These are phyloP conservation scores for Drosophila insularis DNA, from an alignment of 1,140 invertebrate genomes.

Conservation along the genomic window DNA sequence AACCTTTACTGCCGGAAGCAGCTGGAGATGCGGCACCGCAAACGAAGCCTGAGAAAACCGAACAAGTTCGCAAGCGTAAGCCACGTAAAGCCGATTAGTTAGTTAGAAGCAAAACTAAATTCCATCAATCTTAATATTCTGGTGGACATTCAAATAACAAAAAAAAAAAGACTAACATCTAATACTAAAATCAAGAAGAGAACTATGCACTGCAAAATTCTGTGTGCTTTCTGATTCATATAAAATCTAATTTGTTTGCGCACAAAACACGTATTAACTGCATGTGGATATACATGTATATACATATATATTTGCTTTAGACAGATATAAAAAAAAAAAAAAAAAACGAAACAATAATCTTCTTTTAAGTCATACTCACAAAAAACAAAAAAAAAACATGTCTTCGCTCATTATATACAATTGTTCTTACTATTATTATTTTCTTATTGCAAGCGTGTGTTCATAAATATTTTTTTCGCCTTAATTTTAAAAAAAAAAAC, in stretches of 20 bases:
- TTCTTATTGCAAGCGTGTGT: constrained; percentile 42
- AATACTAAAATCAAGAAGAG: constrained; percentile 32
- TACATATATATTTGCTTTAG: not conserved
- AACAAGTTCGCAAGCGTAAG: constrained; percentile 85
- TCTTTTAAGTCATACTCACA: constrained; percentile 47
- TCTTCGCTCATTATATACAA: constrained; percentile 1
- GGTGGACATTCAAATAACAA: constrained; percentile 17
- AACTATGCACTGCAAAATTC: not conserved
- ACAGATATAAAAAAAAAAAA: constrained; percentile 31
- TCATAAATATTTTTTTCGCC: constrained; percentile 30
- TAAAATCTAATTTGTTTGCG: constrained; percentile 17
- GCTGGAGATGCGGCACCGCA: constrained; percentile 47
- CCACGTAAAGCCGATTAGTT: constrained; percentile 86
- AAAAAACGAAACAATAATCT: constrained; percentile 67
- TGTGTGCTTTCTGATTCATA: constrained; percentile 9
- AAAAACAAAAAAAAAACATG: constrained; percentile 10
- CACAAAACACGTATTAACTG: constrained; percentile 9
- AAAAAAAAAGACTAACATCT: constrained; percentile 70
- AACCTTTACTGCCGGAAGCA: constrained; percentile 11
- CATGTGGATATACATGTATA: constrained; percentile 1
- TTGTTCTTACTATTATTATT: constrained; percentile 15
- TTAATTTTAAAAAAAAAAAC: constrained; percentile 24
- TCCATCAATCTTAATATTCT: not conserved
- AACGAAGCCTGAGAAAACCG: constrained; percentile 64
- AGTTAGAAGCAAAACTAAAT: not conserved